A percentile compares a stretch with the other conserved stretches of the same genome.
These are phyloP conservation scores for Furcula furcula DNA, from an alignment of 2,888 invertebrate species.

Conservation along the genomic window DNA sequence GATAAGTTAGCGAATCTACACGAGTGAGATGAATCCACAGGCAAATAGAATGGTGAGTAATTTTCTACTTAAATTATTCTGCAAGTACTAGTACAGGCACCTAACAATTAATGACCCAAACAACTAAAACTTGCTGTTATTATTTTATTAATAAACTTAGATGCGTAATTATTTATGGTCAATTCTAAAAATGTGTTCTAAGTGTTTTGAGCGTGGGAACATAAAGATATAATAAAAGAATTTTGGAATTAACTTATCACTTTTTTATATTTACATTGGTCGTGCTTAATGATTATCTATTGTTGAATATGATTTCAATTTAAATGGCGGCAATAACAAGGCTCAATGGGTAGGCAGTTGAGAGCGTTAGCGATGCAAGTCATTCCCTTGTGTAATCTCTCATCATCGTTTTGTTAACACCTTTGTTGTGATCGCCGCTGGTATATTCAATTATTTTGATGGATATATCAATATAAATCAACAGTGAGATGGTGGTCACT, in stretches of 20 bases:
- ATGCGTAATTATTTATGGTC: neutral
- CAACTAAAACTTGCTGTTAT: no score
- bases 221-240: neutral
- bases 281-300: constrained; percentile 34
- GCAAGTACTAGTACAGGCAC: no score
- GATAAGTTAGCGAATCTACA: constrained; percentile 28
- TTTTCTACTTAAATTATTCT: no score
- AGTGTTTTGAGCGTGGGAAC: constrained; percentile 2
- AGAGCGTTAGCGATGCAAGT: constrained; percentile 30
- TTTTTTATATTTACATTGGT: constrained; percentile 29
- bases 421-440: constrained; percentile 41
- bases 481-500: constrained; percentile 2
- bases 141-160: no score
- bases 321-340: constrained; percentile 26
- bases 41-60: constrained; percentile 50
- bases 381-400: constrained; percentile 22
- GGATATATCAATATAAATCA: constrained; percentile 14
- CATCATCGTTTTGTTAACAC: constrained; percentile 20
- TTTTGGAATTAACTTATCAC: constrained; percentile 8
- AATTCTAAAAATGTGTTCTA: no score
- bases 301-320: constrained; percentile 43
- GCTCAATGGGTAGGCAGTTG: constrained; percentile 26
- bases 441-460: constrained; percentile 30
- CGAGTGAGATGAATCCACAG: constrained; percentile 56
- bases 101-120: no score